These are phyloP conservation scores for Spondyliosoma cantharus DNA, from an alignment of 2,797 vertebrate genomes.

Conservation along the genomic window DNA sequence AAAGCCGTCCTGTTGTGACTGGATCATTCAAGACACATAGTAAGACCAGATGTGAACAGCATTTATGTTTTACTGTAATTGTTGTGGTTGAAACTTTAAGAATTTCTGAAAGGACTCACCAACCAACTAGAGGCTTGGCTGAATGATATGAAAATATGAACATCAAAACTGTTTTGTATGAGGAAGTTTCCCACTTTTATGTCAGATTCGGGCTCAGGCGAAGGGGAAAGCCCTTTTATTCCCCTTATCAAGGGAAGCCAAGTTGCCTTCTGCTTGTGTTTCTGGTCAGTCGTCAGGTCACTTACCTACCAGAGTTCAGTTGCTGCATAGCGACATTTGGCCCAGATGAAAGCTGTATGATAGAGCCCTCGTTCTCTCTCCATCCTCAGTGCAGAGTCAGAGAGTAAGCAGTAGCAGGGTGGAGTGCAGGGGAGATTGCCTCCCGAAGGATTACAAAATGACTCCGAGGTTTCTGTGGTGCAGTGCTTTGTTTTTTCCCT, in stretches of 20 bases:
- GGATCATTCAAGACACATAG: too few relatives aligned
- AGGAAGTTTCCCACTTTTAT: neutral
- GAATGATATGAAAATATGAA: slow-evolving; percentile 5
- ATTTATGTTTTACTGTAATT: too few relatives aligned
- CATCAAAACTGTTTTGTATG: neutral
- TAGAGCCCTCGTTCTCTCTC: slow-evolving; percentile 20
- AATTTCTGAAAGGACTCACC: too few relatives aligned
- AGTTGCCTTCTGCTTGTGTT: slow-evolving; percentile 18
- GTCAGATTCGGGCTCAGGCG: neutral
- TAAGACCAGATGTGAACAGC: too few relatives aligned
- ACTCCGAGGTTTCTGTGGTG: slow-evolving; percentile 59
- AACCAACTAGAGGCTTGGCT: neutral
- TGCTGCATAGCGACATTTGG: slow-evolving; percentile 45
- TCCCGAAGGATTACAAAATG: slow-evolving; percentile 57
- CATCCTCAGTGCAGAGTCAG: slow-evolving; percentile 27
- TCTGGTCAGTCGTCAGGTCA: slow-evolving; percentile 45
- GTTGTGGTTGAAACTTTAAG: too few relatives aligned
- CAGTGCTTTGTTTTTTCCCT: slow-evolving; percentile 33
- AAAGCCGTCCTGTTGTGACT: too few relatives aligned
- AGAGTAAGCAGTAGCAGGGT: slow-evolving; percentile 20
- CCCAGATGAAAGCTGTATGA: slow-evolving; percentile 52
- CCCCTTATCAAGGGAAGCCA: neutral
- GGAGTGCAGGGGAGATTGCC: slow-evolving; percentile 37
- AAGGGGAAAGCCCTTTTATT: slow-evolving; percentile 9
- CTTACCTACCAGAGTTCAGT: slow-evolving; percentile 43